Evolutionary conservation across 1,140 invertebrate genomes (phyloP).

Genomic region (Drosophila watanabei): DNA sequence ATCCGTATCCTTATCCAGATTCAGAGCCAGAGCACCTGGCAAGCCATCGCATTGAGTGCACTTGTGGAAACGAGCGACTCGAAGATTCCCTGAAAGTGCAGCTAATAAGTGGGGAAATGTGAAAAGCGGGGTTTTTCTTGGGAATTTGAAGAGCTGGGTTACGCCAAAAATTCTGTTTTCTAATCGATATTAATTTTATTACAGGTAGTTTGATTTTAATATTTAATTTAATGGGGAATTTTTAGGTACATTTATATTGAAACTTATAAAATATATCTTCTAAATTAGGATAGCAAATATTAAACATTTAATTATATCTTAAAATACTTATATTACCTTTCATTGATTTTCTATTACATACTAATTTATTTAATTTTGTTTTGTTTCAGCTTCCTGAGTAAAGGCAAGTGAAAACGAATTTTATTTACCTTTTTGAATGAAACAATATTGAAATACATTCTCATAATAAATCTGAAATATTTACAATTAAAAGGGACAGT

Average conservation of each 20-base stretch:
- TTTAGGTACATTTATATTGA: not conserved
- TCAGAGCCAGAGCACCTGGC: constrained; percentile 22
- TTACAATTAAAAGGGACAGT: not conserved
- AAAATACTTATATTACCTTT: not conserved
- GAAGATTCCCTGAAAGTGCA: constrained; percentile 36
- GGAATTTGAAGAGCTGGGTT: not conserved
- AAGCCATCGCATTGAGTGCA: constrained; percentile 46
- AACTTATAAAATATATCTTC: not conserved
- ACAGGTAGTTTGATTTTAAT: too few species aligned
- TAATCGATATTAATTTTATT: not conserved
- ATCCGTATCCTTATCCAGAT: constrained; percentile 9
- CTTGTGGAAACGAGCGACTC: constrained; percentile 29
- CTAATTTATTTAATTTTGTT: not conserved
- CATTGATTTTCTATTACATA: too few species aligned
- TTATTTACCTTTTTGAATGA: not conserved
- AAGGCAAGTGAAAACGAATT: not conserved
- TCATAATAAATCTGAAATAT: not conserved
- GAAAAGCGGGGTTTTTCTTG: not conserved
- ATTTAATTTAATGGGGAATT: not conserved
- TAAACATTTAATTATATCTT: not conserved
- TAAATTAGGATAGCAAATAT: too few species aligned
- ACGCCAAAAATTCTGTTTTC: not conserved
- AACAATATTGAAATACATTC: not conserved
- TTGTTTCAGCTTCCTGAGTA: constrained; percentile 1
- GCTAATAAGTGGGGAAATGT: constrained; percentile 26